Conservation (phyloP, 2,113 vertebrate species). For the Salvator merianae region DNA sequence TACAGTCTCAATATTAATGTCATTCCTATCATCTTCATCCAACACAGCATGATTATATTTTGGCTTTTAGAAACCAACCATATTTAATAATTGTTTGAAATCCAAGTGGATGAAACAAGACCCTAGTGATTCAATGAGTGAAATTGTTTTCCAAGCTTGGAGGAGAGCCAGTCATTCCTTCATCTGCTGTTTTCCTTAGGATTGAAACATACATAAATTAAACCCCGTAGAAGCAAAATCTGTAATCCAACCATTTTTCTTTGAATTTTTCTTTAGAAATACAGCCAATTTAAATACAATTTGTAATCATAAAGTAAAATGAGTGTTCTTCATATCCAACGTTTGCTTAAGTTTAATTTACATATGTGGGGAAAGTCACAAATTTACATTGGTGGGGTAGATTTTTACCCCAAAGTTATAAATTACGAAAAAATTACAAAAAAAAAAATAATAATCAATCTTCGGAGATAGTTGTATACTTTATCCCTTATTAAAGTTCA, state of each 20-base stretch:
- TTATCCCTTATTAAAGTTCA: too few species aligned
- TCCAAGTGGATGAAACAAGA: constrained; percentile 46
- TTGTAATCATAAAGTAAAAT: neutral
- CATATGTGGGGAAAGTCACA: constrained; percentile 3
- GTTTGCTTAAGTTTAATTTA: neutral
- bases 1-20: neutral
- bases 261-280: constrained; percentile 20
- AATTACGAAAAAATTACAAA: too few species aligned
- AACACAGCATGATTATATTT: neutral
- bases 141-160: constrained; percentile 40
- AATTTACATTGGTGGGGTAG: too few species aligned
- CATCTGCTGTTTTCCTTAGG: constrained; percentile 47
- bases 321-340: neutral
- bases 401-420: too few species aligned
- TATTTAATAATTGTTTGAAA: constrained; percentile 46
- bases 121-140: constrained; percentile 21
- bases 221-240: constrained; percentile 30
- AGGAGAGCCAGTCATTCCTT: constrained; percentile 30
- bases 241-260: constrained; percentile 25
- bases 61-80: constrained; percentile 29
- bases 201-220: constrained; percentile 23
- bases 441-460: too few species aligned
- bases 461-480: too few species aligned
- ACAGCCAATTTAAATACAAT: constrained; percentile 14
- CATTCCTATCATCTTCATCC: constrained; percentile 21